Base-by-base conservation (phyloP, 1,140 invertebrate species). In the Maniola jurtina region DNA sequence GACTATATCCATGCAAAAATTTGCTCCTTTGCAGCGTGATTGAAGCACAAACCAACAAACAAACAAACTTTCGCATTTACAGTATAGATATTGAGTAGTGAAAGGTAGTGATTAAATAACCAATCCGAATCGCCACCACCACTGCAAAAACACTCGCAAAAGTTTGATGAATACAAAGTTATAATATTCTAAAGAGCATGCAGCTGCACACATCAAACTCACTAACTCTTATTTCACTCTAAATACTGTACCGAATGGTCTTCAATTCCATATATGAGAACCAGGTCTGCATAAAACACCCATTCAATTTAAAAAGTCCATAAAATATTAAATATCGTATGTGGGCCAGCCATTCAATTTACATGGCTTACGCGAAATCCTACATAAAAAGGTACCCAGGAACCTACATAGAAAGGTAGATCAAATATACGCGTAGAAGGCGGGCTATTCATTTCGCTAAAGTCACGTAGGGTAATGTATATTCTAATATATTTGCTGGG, bases 401-500 rank as follows among this genome's bases (percentile, higher is more conserved):
- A 69, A 13, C 40, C 52, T 67, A 66, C 59, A 62, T 56, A 70
- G 33, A 57, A 50, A 63, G 40, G 47, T 69, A 69, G 67, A 71
- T 69, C 55, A 72, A 65, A 76, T 68, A 68, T 57, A 57, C 55
- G 72, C 38, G 72, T 75, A 75, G 75, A 76, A 70, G 70, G 76
- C 48, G 61, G 73, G 81, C 85, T 76, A 89, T 89, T 89, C 87
- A 89, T 90, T 82, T 77, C 76, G 66, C 73, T 68, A 66, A 73
- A 84, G 83, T 85, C 84, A 86, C 88, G 84, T 85, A 86, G 82
- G 82, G 84, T 90, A 90, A 90, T 90, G 85, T 85, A 90, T 88
- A 90, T 90, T 90, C 86, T 90, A 90, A 90, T 90, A 90, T 90
- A 90, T 90, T 90, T 90, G 84, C 85, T 69, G 72, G 77, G 83